A percentile compares a stretch with the other conserved stretches of the same genome.
Evolutionary conservation across 1,140 invertebrate genomes (phyloP).

Genomic region (Pseudomyrmex flavicornis): DNA sequence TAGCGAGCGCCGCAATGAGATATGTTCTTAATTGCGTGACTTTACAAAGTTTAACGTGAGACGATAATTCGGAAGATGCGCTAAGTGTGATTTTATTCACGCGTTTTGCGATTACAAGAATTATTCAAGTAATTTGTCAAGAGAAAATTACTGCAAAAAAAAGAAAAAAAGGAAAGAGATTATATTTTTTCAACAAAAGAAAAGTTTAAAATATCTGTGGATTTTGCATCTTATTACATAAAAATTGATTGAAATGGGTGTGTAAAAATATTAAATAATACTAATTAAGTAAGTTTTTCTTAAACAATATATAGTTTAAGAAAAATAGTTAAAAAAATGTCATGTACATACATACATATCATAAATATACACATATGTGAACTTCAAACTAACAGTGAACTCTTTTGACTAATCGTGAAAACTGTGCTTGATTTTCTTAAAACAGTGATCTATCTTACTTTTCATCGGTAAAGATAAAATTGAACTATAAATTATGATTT

Average conservation of each 20-base stretch:
- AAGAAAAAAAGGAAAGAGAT: too few species aligned
- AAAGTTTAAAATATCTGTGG: too few species aligned
- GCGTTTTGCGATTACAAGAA: neutral
- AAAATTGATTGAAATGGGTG: neutral
- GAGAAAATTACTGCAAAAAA: too few species aligned
- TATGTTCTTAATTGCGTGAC: neutral
- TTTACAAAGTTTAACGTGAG: neutral
- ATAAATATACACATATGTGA: neutral
- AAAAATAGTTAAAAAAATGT: neutral
- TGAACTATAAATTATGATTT: neutral
- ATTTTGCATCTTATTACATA: too few species aligned
- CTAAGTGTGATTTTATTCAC: neutral
- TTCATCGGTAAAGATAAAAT: neutral
- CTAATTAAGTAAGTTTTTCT: neutral
- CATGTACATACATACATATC: neutral
- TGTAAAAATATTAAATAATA: neutral
- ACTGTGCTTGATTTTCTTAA: neutral
- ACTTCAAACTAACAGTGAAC: neutral
- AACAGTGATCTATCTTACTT: slow-evolving; percentile 1
- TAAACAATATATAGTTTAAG: neutral
- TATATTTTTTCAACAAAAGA: too few species aligned
- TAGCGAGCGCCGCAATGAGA: neutral
- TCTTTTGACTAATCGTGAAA: slow-evolving; percentile 9
- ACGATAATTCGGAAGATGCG: neutral
- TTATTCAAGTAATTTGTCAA: neutral